Percentiles rank a stretch among this genome's conserved stretches.
phyloP scores from a whole-genome alignment of 2,113 vertebrate species.

The Bolborhynchus lineola region DNA sequence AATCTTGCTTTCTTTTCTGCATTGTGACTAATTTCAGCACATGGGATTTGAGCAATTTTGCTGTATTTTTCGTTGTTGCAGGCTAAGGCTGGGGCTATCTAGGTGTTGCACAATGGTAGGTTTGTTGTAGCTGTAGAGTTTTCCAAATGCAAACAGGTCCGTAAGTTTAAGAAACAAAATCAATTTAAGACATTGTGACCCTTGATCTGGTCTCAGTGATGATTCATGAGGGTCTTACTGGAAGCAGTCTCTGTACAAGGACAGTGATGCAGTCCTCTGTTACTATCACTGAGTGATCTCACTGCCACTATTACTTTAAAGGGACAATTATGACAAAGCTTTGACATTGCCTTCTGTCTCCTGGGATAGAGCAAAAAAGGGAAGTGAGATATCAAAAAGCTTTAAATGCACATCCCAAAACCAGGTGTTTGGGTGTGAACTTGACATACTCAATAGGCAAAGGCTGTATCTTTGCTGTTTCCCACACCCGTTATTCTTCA shows the following conservation, averaged over 20 bases:
- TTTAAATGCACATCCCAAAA: neutral
- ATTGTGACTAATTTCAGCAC: no score
- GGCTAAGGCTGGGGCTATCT: neutral
- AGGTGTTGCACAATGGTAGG: rapidly evolving
- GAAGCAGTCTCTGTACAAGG: neutral
- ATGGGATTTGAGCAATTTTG: neutral
- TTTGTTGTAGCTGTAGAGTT: neutral
- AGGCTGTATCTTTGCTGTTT: neutral
- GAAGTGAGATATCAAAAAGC: neutral
- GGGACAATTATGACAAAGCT: neutral
- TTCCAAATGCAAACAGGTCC: neutral
- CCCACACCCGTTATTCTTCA: neutral
- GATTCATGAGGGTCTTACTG: neutral
- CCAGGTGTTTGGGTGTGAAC: neutral
- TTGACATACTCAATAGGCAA: neutral
- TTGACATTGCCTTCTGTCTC: neutral
- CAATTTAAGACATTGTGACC: neutral
- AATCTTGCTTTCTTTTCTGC: neutral
- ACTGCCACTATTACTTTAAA: rapidly evolving
- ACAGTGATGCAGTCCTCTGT: neutral
- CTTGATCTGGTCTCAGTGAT: neutral
- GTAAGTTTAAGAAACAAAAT: neutral
- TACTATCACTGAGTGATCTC: neutral
- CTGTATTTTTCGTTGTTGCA: neutral
- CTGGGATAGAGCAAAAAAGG: neutral